Evolutionary conservation across 2,797 vertebrate species (phyloP).

Genomic region (Gymnopithys bicolor): DNA sequence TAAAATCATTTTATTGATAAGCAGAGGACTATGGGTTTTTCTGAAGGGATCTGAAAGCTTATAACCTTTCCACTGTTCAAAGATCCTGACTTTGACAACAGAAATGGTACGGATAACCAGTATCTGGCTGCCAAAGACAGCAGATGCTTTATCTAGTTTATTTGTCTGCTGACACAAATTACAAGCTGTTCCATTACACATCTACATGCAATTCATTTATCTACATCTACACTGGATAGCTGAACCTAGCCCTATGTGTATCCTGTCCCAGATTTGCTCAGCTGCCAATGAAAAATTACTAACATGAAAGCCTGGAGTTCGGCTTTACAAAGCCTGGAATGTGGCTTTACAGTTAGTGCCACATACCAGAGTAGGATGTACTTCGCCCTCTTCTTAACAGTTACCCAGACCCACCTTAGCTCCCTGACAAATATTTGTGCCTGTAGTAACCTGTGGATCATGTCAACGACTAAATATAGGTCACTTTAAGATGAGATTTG

Average conservation of each 20-base stretch:
- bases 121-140: neutral
- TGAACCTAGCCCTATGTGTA: neutral
- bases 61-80: neutral
- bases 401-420: neutral
- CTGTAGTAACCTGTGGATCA: neutral
- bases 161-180: neutral
- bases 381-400: neutral
- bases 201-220: neutral
- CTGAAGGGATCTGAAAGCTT: neutral
- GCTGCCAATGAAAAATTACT: neutral
- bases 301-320: neutral
- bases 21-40: neutral
- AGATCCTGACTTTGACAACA: neutral
- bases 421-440: neutral
- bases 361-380: neutral
- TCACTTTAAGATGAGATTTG: neutral
- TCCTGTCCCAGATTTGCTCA: neutral
- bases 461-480: neutral
- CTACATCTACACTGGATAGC: neutral
- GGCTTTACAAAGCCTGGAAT: neutral
- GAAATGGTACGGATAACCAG: accelerated
- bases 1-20: neutral
- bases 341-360: neutral
- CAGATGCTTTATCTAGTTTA: neutral
- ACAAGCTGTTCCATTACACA: neutral